Evolutionary conservation across 2,888 invertebrate species (phyloP), one percentile per base, ranked within the genome.

Genomic region (Phytoseiulus persimilis): DNA sequence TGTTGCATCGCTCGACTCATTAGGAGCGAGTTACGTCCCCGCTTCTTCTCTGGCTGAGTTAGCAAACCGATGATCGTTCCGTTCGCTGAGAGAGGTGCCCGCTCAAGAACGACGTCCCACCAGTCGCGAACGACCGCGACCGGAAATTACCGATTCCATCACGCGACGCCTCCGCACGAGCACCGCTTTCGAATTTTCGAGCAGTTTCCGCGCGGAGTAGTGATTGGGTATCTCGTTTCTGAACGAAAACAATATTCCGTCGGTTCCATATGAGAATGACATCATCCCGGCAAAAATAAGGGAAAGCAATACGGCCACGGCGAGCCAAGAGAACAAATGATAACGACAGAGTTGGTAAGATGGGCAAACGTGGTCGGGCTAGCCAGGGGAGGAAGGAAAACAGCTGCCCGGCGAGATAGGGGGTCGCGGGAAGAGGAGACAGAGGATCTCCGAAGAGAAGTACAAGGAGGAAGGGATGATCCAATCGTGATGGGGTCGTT

Each of bases 401-500:
- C 65, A 65, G 14, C 65, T 14, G 65, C 5, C 65, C 23, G 65
- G 2, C 65, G 65, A 65, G 65, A 65, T 18, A 65, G 65, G 65
- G 46, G 46, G 46, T 14, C 46, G 46, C 28, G 18, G 65, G 2
- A 65, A 18, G 65, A 65, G 65, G 18, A 65, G 65, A 65, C 18
- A 65, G 65, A 65, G 28, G 65, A 65, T 84, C 84, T 31, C 33
- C 84, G 2, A 32, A 32, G 39, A 87, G 87, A 18, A 84, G 84
- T 1, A 31, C 84, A 32, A 84, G 84, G 83, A 83, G 83, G 11
- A 32, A 65, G 28, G 65, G 65, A 65, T 87, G 87, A n/a, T 45
- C 87, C 87, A 39, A 87, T 31, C 87, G 5, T 33, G 39, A 45
- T 32, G 32, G 32, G 33, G 39, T 87, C 87, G 33, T 87, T 87